phyloP scores from a whole-genome alignment of 2,888 invertebrate genomes.

The Macaria notata region DNA sequence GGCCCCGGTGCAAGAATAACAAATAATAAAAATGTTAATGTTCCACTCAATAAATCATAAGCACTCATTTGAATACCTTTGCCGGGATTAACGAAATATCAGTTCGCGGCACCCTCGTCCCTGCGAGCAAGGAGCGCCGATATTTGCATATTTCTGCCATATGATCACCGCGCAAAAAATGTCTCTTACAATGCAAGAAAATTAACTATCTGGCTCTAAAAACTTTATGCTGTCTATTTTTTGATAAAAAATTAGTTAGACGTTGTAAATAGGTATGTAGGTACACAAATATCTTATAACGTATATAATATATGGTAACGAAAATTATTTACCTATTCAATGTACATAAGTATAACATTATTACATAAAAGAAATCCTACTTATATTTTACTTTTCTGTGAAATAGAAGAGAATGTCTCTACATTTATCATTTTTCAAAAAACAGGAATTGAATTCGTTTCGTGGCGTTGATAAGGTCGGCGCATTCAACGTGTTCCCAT shows the following conservation, averaged over 20 bases:
- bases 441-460: slow-evolving; percentile 10
- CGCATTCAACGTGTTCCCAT: slow-evolving; percentile 69
- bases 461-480: slow-evolving; percentile 40
- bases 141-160: slow-evolving; percentile 62
- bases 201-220: not conserved
- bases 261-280: too few relatives aligned
- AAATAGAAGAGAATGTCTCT: too few relatives aligned
- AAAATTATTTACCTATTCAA: too few relatives aligned
- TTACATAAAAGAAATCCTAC: too few relatives aligned
- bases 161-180: slow-evolving; percentile 37
- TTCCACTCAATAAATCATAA: slow-evolving; percentile 83
- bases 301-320: too few relatives aligned
- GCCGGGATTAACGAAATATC: slow-evolving; percentile 74
- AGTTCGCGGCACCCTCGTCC: slow-evolving; percentile 56
- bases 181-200: not conserved
- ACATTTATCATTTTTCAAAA: too few relatives aligned
- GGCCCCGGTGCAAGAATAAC: slow-evolving; percentile 81
- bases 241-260: too few relatives aligned
- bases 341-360: too few relatives aligned
- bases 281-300: too few relatives aligned
- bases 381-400: too few relatives aligned
- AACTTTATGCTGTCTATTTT: too few relatives aligned
- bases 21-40: slow-evolving; percentile 84
- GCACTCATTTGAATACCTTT: slow-evolving; percentile 81
- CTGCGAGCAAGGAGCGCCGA: slow-evolving; percentile 40